Evolutionary conservation across 2,888 invertebrate genomes (phyloP).

Genomic region (Drosophila meridiana): DNA sequence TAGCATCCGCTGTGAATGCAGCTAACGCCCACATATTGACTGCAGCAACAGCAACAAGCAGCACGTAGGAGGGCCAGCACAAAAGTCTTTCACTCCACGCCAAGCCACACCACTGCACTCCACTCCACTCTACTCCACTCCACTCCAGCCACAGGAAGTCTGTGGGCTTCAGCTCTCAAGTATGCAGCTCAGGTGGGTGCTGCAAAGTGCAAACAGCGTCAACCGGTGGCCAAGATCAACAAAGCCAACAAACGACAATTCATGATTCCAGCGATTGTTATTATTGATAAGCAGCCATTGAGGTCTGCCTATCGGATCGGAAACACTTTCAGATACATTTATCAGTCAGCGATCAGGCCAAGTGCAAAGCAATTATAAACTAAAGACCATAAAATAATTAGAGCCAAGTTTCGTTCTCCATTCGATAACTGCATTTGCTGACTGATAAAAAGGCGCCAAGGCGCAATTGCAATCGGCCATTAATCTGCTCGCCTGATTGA

Average conservation of each 20-base stretch:
- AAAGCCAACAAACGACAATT: not conserved
- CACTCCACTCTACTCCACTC: constrained; percentile 16
- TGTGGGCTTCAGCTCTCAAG: constrained; percentile 62
- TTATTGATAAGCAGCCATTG: constrained; percentile 36
- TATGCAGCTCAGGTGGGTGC: constrained; percentile 61
- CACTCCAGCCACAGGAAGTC: constrained; percentile 67
- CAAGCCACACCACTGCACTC: constrained; percentile 22
- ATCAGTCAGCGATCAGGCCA: constrained; percentile 48
- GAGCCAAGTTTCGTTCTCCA: not conserved
- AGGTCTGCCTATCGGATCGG: constrained; percentile 46
- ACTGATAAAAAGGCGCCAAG: constrained; percentile 27
- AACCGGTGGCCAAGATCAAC: constrained; percentile 33
- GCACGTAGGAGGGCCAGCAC: constrained; percentile 61
- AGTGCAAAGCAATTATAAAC: constrained; percentile 75
- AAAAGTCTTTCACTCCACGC: constrained; percentile 62
- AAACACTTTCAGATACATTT: constrained; percentile 67
- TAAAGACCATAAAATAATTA: constrained; percentile 24
- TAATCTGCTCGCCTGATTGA: constrained; percentile 30
- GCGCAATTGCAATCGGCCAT: constrained; percentile 27
- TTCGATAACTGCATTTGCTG: constrained; percentile 23
- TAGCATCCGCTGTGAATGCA: constrained; percentile 74
- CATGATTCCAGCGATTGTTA: constrained; percentile 21
- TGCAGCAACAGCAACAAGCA: constrained; percentile 17
- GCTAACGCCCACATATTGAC: constrained; percentile 63
- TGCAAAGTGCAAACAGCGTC: constrained; percentile 42